phyloP scores from a whole-genome alignment of 1,140 invertebrate genomes.

The Euura saliciscinereae region DNA sequence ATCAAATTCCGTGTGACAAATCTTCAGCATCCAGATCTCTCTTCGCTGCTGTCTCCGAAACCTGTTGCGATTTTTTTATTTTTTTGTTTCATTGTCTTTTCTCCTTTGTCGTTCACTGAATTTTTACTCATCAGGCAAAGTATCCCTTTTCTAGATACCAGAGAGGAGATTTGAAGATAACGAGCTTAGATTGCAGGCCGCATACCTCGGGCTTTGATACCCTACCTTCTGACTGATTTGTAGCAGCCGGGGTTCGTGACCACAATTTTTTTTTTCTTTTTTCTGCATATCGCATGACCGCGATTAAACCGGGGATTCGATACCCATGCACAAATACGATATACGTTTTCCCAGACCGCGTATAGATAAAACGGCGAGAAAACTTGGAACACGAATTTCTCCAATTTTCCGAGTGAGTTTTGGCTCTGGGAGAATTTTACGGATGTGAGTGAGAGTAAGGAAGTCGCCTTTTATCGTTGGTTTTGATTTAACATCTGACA shows the following conservation, averaged over 20 bases:
- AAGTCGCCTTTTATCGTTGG: constrained; percentile 1
- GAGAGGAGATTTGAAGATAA: background rate
- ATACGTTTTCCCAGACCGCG: background rate
- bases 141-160: background rate
- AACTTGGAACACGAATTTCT: background rate
- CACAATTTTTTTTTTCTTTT: background rate
- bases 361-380: background rate
- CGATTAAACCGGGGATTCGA: constrained; percentile 1
- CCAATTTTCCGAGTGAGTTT: background rate
- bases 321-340: background rate
- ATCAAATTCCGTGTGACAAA: too few species aligned
- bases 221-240: background rate
- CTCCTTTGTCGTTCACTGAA: too few species aligned
- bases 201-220: too few species aligned
- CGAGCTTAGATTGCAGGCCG: background rate
- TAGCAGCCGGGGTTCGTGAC: background rate
- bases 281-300: background rate
- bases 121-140: too few species aligned
- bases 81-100: too few species aligned
- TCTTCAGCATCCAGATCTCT: too few species aligned
- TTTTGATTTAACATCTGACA: background rate
- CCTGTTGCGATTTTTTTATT: too few species aligned
- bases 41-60: too few species aligned
- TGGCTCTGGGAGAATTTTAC: background rate
- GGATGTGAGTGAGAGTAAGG: background rate